These are phyloP conservation scores for Kradibia gibbosae DNA, from an alignment of 1,140 invertebrate species.

Conservation along the genomic window DNA sequence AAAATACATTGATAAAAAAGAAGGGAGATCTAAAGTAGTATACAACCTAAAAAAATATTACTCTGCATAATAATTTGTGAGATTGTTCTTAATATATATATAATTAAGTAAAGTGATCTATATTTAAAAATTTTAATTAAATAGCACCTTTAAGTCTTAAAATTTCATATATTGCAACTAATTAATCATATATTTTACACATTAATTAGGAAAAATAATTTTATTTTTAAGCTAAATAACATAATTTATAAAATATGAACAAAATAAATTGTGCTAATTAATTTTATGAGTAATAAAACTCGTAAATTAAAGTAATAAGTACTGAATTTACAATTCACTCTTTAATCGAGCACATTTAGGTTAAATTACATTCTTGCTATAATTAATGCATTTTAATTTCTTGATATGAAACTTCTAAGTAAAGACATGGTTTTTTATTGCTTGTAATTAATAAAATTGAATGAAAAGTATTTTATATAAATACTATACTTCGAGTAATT, in stretches of 20 bases:
- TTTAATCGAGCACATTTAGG: neutral
- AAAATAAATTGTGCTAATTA: neutral
- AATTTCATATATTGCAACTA: neutral
- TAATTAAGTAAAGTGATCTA: too few relatives aligned
- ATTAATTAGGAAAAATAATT: conserved; percentile 4
- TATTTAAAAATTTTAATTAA: too few relatives aligned
- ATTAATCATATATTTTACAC: too few relatives aligned
- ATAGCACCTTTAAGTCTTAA: too few relatives aligned
- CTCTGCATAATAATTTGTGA: neutral
- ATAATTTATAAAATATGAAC: neutral
- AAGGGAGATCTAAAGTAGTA: too few relatives aligned
- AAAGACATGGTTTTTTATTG: too few relatives aligned
- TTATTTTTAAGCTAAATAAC: neutral
- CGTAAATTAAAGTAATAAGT: neutral
- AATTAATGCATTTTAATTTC: neutral
- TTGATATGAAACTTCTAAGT: too few relatives aligned
- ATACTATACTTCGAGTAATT: too few relatives aligned
- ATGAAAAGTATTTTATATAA: too few relatives aligned
- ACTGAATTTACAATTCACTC: neutral
- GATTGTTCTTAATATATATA: neutral
- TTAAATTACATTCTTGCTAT: neutral
- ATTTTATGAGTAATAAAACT: neutral
- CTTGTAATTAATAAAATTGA: too few relatives aligned
- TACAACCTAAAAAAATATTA: neutral
- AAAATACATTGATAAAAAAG: too few relatives aligned